Percentiles rank a stretch among this genome's conserved stretches.
phyloP scores from a whole-genome alignment of 30 jellyfish, hydroid and myxozoan genomes.

The Clytia hemisphaerica region DNA sequence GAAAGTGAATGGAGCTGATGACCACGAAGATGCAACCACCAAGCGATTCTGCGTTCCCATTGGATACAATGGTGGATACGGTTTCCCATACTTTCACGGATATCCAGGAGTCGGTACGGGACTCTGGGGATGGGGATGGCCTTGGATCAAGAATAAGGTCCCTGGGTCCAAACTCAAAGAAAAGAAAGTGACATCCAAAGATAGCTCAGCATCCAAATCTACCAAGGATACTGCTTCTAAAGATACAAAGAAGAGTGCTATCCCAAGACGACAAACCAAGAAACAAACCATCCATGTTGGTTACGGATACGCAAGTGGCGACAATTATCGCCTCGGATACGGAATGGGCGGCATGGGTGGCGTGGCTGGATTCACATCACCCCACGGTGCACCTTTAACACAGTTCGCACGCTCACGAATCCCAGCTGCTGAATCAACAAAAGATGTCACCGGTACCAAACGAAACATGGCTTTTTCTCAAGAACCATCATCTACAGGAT shows the following conservation, averaged over 20 bases:
- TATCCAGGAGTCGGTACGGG: constrained; percentile 99
- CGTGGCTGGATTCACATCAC: constrained; percentile 81
- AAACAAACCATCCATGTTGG: constrained; percentile 99
- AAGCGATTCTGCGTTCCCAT: constrained; percentile 94
- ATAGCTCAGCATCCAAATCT: constrained; percentile 17
- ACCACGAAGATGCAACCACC: constrained; percentile 20
- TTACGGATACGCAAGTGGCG: constrained; percentile 98
- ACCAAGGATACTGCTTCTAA: constrained; percentile 37
- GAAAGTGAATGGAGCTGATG: neutral
- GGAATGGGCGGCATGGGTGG: constrained; percentile 99
- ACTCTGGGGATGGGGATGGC: constrained; percentile 99
- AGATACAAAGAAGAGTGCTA: constrained; percentile 52
- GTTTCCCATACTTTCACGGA: constrained; percentile 99
- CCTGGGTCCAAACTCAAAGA: constrained; percentile 57
- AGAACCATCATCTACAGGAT: too few species aligned
- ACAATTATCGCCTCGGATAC: constrained; percentile 89
- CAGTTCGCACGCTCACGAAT: too few species aligned
- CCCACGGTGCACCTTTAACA: too few species aligned
- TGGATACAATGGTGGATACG: constrained; percentile 95
- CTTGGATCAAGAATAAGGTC: constrained; percentile 91
- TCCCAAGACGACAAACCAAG: constrained; percentile 69
- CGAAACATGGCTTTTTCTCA: constrained; percentile 43
- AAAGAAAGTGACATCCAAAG: neutral
- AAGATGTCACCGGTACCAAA: constrained; percentile 41
- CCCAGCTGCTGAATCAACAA: constrained; percentile 48